Evolutionary conservation across 1,140 invertebrate species (phyloP).

Genomic region (Hirudo medicinalis): DNA sequence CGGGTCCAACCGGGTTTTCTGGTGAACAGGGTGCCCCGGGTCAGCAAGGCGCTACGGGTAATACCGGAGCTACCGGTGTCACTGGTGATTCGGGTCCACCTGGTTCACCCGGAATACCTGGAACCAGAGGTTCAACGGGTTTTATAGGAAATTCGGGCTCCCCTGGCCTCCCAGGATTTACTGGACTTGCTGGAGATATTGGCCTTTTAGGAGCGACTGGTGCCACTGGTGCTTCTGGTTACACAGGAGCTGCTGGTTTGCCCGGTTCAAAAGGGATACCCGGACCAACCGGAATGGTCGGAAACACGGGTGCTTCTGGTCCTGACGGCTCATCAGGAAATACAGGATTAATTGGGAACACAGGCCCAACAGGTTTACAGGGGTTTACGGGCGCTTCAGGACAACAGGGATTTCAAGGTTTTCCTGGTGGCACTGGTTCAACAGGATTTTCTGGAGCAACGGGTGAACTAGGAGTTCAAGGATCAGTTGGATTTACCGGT

Average conservation of each 20-base stretch:
- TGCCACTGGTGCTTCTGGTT: constrained; percentile 5
- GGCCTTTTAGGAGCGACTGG: neutral
- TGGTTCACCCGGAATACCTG: neutral
- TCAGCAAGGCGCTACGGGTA: neutral
- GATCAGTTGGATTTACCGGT: neutral
- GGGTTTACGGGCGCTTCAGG: constrained; percentile 4
- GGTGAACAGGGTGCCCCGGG: constrained; percentile 7
- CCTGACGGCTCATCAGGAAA: neutral
- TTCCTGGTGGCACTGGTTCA: neutral
- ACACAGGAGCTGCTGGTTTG: neutral
- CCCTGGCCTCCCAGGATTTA: constrained; percentile 5
- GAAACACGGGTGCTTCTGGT: constrained; percentile 7
- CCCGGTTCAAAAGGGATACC: neutral
- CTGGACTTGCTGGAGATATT: constrained; percentile 12
- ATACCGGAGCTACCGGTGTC: constrained; percentile 7
- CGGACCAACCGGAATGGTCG: constrained; percentile 1
- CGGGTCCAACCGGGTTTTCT: constrained; percentile 11
- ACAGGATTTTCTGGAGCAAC: neutral
- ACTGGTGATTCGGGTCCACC: constrained; percentile 7
- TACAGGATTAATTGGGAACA: neutral
- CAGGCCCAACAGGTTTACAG: constrained; percentile 9
- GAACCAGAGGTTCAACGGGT: constrained; percentile 4
- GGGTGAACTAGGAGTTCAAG: neutral
- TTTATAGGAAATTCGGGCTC: neutral
- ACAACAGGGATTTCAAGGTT: constrained; percentile 8